Evolutionary conservation across 2,113 vertebrate species (phyloP), one percentile per base, ranked within the genome.

Genomic region (Gymnarchus niloticus): DNA sequence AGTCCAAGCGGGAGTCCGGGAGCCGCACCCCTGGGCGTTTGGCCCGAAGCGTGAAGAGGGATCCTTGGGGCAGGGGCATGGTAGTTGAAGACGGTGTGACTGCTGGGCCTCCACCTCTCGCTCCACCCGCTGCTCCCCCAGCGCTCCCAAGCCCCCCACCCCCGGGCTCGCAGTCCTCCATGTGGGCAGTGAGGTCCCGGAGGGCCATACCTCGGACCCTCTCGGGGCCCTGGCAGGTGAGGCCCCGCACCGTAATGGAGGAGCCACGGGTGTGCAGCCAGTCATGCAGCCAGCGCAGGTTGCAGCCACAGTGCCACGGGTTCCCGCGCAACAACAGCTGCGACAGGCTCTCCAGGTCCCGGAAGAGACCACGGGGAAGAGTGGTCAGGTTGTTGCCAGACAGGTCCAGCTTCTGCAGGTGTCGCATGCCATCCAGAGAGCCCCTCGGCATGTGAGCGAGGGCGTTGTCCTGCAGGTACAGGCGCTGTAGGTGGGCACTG

Each of bases 341-440:
- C 21, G 96, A 96, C 87, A 99, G 87, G 88, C 91, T 95, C 1
- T 97, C 96, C 61, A 97, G 88, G 19, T 97, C 98, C 0, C 96
- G 97, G 28, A 99, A 95, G 8, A 98, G 92, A 48, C 97, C 98
- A 0, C 96, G 87, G 0, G 97, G 97, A 48, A 99, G 89, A 1
- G 94, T 96, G 49, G 97, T 98, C 12, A 99, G 92, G 91, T 99
- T 99, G 93, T 99, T 99, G 81, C 97, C 97, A 25, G 97, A 99
- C 52, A 99, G 88, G 28, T 99, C 97, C 46, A 99, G 78, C 41
- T 94, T 91, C 87, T 98, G 96, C 19, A 99, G 86, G 10, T 92
- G 92, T 0, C 92, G 89, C 97, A 99, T 97, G 69, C 94, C 92
- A 0, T 97, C 95, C 85, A 99, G 59, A 0, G 97, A 91, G 0